Base-by-base conservation (phyloP, 2,797 vertebrate genomes). In the Enteromius fasciolatus region DNA sequence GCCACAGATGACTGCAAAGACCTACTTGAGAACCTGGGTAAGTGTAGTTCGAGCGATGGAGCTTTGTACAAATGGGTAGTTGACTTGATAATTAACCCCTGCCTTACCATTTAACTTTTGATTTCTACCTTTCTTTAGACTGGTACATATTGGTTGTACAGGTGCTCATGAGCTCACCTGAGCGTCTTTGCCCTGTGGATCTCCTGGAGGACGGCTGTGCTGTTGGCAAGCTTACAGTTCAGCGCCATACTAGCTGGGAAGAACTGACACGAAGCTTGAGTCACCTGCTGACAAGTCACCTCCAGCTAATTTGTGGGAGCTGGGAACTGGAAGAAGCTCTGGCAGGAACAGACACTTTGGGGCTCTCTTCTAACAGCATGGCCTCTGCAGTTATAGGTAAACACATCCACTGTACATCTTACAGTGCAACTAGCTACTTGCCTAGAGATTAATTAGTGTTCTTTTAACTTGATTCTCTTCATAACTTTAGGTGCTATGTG, bases 1-100 rank as follows among this genome's bases (percentile, higher is more conserved):
- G 97, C 97, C 82, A 99, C 97, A 4, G 98, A 99, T 83, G 97
- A 99, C 94, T 99, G 97, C 93, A 99, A 99, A 90, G 96, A 99
- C 87, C 95, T 99, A 33, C 95, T 99, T 80, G 97, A 99, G 92
- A 99, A 97, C 86, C 95, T 98, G 82, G 86, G 98, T 98, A 92
- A 97, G 97, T 94, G 41, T 25, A 6, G 20, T 31, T 64, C 8
- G 8, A 81, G 39, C 9, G 3, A 48, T 31, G 8, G 18, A 80
- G 7, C 15, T 44, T 44, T 61, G 9, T 61, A 41, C 15, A 61
- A 18, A 76, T 76, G 1, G 39, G 25, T 50, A 69, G n/a, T 33
- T 48, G 11, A 20, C 41, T 66, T 64, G 28, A 63, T 63, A 18
- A 15, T 64, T 14, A 11, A 50, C n/a, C 59, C 17, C 28, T 23